Evolutionary conservation across 2,888 invertebrate genomes (phyloP), one percentile per base, ranked within the genome.

Genomic region (Mayetiola destructor): DNA sequence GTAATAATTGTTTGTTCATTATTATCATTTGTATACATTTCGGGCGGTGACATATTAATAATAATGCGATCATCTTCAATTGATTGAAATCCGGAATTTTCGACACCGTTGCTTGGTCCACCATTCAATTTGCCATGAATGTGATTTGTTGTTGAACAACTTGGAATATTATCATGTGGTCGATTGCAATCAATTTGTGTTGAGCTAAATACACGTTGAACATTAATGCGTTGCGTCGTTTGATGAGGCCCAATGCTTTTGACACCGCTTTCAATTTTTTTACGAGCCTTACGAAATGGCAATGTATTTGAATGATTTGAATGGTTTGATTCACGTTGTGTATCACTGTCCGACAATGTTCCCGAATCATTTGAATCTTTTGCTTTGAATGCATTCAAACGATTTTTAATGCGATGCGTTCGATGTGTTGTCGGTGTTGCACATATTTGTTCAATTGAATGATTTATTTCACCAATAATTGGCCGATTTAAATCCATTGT

Each of bases 11-110:
- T 21, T 64, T 88, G 88, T 59, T 86, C 87, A 27, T 88, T 88
- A 0, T 88, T 88, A 63, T 89, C 88, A 0, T 88, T 88, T 65
- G 89, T 89, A 66, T 89, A 89, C 0, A 89, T 81, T 67, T 89
- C 89, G 0, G 87, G 87, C 65, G 88, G 88, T 0, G 85, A 79
- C 27, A 81, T 79, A 65, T 82, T 82, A 12, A 71, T 59, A 29
- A 61, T 59, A 23, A 62, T 63, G 1, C 59, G n/a, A n/a, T n/a
- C 59, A 8, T 59, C 60, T 48, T 64, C 64, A 36, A 20, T 62
- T 55, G 58, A 75, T 62, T 82, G 86, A 65, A 87, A 87, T 0
- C 80, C 87, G 1, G 80, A 75, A 63, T 88, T 88, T 65, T 87
- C 86, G 21, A 87, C 84, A 0, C 86, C 87, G 64, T 80, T 20